A percentile compares a stretch with the other conserved stretches of the same genome.
These are phyloP conservation scores for Syngnathus rostellatus DNA, from an alignment of 2,797 vertebrate species.

Conservation along the genomic window DNA sequence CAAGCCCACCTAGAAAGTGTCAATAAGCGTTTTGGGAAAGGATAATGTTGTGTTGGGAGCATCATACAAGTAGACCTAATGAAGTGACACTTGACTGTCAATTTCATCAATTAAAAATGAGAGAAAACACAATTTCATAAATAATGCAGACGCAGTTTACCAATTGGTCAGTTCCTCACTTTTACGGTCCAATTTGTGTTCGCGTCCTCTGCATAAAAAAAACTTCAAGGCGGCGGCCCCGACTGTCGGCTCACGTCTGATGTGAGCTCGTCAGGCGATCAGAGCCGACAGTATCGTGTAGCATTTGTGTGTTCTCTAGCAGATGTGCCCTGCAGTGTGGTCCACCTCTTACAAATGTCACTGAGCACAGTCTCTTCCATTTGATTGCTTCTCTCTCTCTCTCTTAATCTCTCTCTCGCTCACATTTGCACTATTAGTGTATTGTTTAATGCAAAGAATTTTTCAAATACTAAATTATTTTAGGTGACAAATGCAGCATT, in stretches of 20 bases:
- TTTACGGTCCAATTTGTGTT: neutral
- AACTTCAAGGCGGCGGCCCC: neutral
- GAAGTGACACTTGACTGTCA: no score
- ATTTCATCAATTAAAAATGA: no score
- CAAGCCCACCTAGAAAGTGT: no score
- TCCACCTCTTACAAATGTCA: conserved; percentile 61
- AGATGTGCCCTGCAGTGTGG: conserved; percentile 52
- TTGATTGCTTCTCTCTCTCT: conserved; percentile 37
- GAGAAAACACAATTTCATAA: neutral
- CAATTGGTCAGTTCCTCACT: neutral
- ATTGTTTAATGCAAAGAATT: no score
- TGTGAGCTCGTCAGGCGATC: conserved; percentile 43
- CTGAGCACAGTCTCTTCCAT: conserved; percentile 61
- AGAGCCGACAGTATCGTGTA: conserved; percentile 39
- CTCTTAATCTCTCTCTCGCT: conserved; percentile 4
- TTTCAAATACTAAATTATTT: conserved; percentile 27
- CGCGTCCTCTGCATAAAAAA: neutral
- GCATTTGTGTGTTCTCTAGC: conserved; percentile 22
- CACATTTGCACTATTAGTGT: conserved; percentile 5
- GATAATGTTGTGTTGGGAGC: no score
- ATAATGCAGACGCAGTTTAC: neutral
- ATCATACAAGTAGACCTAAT: no score
- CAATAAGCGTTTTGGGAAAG: no score
- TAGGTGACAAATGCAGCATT: conserved; percentile 19
- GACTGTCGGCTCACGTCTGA: neutral